These are phyloP conservation scores for Ormyrus nitidulus DNA, from an alignment of 2,888 invertebrate genomes.

Conservation along the genomic window DNA sequence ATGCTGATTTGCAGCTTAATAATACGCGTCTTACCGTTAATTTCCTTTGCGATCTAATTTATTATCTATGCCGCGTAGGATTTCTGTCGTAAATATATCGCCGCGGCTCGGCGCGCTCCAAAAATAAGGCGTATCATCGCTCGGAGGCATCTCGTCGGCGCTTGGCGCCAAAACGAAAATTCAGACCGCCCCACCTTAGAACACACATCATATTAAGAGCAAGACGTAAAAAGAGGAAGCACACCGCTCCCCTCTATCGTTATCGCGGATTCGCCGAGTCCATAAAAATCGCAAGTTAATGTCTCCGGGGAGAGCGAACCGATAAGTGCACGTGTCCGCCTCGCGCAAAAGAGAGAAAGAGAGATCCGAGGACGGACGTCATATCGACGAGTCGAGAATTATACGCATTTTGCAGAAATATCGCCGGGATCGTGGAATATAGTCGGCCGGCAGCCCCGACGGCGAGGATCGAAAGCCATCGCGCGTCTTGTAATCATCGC, in stretches of 20 bases:
- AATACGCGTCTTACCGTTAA: constrained; percentile 38
- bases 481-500: constrained; percentile 23
- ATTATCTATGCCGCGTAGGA: not conserved
- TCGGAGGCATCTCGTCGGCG: no score
- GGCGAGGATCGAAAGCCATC: constrained; percentile 38
- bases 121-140: no score
- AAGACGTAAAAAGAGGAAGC: not conserved
- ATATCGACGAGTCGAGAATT: constrained; percentile 23
- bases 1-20: constrained; percentile 7
- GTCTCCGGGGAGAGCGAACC: not conserved
- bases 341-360: not conserved
- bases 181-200: no score
- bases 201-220: not conserved
- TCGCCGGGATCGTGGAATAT: no score
- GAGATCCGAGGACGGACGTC: no score
- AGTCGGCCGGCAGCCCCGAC: no score
- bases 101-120: no score
- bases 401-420: constrained; percentile 34
- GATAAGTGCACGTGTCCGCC: no score
- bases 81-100: constrained; percentile 13
- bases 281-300: constrained; percentile 42
- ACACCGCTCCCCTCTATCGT: not conserved
- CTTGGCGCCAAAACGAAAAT: no score
- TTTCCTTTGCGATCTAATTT: constrained; percentile 15
- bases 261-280: not conserved